These are phyloP conservation scores for Polydrusus pterygomalis DNA, from an alignment of 2,888 invertebrate genomes.

Conservation along the genomic window DNA sequence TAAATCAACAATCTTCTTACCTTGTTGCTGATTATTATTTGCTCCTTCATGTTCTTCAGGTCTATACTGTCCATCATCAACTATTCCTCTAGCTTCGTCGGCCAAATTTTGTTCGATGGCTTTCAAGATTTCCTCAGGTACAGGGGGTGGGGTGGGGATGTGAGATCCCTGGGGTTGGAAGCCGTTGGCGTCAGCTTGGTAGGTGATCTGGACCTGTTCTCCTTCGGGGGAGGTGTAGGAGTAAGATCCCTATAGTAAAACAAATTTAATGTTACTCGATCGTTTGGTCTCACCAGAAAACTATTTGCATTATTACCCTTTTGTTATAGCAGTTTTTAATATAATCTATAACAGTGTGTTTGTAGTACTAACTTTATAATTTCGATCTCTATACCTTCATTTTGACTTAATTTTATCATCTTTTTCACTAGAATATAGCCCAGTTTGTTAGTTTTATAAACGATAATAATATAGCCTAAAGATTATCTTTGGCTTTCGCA, in stretches of 20 bases:
- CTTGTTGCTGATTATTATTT: conserved; percentile 33
- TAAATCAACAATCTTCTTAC: conserved; percentile 4
- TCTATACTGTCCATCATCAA: conserved; percentile 61
- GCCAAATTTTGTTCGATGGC: conserved; percentile 62
- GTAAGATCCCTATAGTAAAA: conserved; percentile 56
- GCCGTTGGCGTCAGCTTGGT: conserved; percentile 76
- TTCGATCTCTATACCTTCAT: no score
- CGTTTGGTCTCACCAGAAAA: no score
- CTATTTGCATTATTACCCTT: no score
- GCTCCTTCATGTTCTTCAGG: conserved; percentile 40
- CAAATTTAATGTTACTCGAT: not conserved
- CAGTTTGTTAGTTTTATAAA: no score
- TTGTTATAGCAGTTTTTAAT: no score
- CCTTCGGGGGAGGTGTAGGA: conserved; percentile 66
- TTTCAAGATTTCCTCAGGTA: conserved; percentile 75
- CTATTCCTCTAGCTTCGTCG: conserved; percentile 62
- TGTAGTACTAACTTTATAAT: no score
- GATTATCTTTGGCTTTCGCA: no score
- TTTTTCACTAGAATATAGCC: no score
- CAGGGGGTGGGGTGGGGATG: conserved; percentile 77
- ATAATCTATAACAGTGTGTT: no score
- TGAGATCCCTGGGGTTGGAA: conserved; percentile 75
- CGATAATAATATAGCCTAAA: no score
- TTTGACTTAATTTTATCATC: not conserved
- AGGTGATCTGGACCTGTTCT: conserved; percentile 70